Evolutionary conservation across 23 tunicate species (phyloP), one percentile per base, ranked within the genome.

Genomic region (Styela clava): DNA sequence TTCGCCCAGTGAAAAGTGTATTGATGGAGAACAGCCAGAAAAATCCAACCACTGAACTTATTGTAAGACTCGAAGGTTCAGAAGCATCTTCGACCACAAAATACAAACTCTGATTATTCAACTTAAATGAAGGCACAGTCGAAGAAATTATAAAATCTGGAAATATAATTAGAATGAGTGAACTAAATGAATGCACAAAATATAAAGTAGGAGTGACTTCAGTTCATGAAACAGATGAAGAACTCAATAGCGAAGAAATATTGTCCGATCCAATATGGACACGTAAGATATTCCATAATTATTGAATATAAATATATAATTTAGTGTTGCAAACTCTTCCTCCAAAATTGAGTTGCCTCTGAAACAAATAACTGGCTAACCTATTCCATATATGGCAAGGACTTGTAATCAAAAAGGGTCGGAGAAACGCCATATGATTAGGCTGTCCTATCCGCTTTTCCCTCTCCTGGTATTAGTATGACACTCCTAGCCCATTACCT

Each of bases 201-300:
- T 67, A 67, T 22, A 67, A 1, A 67, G 23, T 67, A 18, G 30
- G 1, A 16, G 71, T 67, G 0, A 18, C 23, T 29, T 67, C 71
- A 0, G 22, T 67, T 0, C 71, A 67, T 67, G 71, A 67, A 0
- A 67, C 19, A 67, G 22, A 67, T 24, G 2, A 67, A 67, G 31
- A 67, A 67, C 24, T 67, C 19, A 67, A 67, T 24, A 67, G 71
- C 24, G 31, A 67, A 27, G 71, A 67, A 67, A 22, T 67, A 18
- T 67, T 29, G 19, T 67, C 71, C 22, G 71, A 67, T 25, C 71
- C 31, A 27, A 67, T 67, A 25, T 18, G 24, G 24, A 67, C 71
- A 25, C 16, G 71, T 67, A 67, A 67, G 71, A 18, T 29, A 25
- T 18, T n/a, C n/a, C n/a, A n/a, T n/a, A n/a, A n/a, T n/a, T n/a